A percentile compares a stretch with the other conserved stretches of the same genome.
Conservation (phyloP, 2,113 vertebrate species). For the Cathartes aura region DNA sequence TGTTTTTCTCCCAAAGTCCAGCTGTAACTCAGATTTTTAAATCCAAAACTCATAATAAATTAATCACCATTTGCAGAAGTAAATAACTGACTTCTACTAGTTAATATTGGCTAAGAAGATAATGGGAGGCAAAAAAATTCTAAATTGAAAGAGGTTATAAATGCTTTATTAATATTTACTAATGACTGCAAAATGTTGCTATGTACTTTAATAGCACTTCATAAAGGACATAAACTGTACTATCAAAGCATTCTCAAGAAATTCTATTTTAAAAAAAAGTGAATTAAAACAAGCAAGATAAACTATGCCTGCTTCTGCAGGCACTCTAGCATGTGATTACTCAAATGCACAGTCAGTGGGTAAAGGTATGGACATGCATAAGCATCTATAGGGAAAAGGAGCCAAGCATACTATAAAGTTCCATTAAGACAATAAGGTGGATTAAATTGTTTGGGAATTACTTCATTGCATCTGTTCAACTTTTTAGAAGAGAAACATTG, state of each 20-base stretch:
- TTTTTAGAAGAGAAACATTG: neutral
- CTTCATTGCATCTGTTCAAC: neutral
- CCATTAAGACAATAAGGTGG: neutral
- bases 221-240: neutral
- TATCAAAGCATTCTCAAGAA: constrained; percentile 20
- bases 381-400: neutral
- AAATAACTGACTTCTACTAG: neutral
- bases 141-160: constrained; percentile 8
- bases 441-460: neutral
- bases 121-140: neutral
- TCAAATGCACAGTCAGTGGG: neutral
- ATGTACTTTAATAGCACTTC: neutral
- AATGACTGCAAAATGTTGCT: neutral
- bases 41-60: neutral
- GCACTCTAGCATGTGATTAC: neutral
- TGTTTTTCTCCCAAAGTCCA: neutral
- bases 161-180: constrained; percentile 40
- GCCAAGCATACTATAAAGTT: neutral
- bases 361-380: neutral
- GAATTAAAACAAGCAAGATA: neutral
- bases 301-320: neutral
- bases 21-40: neutral
- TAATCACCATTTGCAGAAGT: neutral
- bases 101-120: neutral
- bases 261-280: neutral